Base-by-base conservation (phyloP, 2,888 invertebrate genomes). In the Euplagia quadripunctaria region DNA sequence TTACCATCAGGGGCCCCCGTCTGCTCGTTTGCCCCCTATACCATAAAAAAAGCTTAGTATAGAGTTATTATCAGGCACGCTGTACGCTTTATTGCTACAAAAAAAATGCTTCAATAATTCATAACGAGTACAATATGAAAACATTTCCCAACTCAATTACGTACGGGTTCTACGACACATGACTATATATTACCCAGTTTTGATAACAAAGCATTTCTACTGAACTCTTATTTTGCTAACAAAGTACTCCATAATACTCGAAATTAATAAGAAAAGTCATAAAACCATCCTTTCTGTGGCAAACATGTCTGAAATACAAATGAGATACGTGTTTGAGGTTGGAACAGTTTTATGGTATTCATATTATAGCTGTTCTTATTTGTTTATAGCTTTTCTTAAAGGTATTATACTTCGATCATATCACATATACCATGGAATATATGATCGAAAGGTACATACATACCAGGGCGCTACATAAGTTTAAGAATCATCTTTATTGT, bases 271-370 rank as follows among this genome's bases (percentile, higher is more conserved):
- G 7, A 51, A 41, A 8, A 70, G 41, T 17, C 51, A 49, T 70
- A 70, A 63, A 49, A 63, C 64, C 31, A 49, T n/a, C 3, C 43
- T 20, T 11, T 65, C 12, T 61, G 14, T 20, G 46, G 12, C 8
- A 42, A 17, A 9, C 46, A 46, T 65, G 65, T 17, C 20, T 61
- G 20, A 41, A 31, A 69, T 46, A 63, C 61, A 69, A 61, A 69
- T 69, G 46, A 31, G 20, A 65, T 8, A 65, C 65, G 69, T 69
- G 49, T 69, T 63, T 31, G 43, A 49, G 17, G 20, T 42, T 16
- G 20, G 31, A 31, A 58, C 46, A 69, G 49, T 49, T 31, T 46
- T 69, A 49, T 68, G n/a, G 31, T 46, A 42, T 69, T 68, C 68
- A 43, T 68, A 58, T 49, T 7, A 9, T n/a, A n/a, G 41, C 7